Base-by-base conservation (phyloP, 2,888 invertebrate genomes). In the Ophioninae sp. region DNA sequence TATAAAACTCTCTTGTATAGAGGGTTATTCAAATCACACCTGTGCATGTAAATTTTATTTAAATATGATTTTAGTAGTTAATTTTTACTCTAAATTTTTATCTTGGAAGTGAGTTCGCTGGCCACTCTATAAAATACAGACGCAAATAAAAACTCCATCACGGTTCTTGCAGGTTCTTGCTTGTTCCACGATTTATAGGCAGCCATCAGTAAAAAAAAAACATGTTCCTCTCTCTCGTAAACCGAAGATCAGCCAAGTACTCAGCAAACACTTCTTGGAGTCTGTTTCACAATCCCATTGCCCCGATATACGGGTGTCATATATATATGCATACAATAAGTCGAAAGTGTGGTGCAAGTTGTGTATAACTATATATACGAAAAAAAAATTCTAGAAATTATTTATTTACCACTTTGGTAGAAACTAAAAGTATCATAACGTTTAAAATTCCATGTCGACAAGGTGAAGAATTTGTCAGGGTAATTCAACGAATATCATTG, bases 201-300 rank as follows among this genome's bases (percentile, higher is more conserved):
- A 81, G 69, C 76, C 75, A 76, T 73, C 75, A 64, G 75, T 41
- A 3, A 30, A 65, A 3, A 30, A 65, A 73, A 81, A 84, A 67
- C 72, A 76, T 81, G 69, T 39, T 76, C 58, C 61, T 79, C 72
- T 72, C 63, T 65, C 64, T 63, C 63, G 74, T 79, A 82, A 44
- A 79, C 59, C 75, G 56, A 85, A 84, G 86, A 88, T 88, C 85
- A 82, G 85, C 86, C 83, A 87, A 90, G 90, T 89, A 90, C 89
- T 89, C 79, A 68, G 90, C 87, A 90, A 90, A 90, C 88, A 90
- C 88, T 87, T 79, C 22, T 86, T 81, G 39, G 77, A 59, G 82
- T 72, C 67, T 88, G 87, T 88, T 90, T 88, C 88, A 88, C 88
- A 89, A 88, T 88, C 86, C 5, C 13, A 51, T 51, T 51, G 51